Conservation (phyloP, 2,888 invertebrate genomes). For the Bruchidius siliquastri region DNA sequence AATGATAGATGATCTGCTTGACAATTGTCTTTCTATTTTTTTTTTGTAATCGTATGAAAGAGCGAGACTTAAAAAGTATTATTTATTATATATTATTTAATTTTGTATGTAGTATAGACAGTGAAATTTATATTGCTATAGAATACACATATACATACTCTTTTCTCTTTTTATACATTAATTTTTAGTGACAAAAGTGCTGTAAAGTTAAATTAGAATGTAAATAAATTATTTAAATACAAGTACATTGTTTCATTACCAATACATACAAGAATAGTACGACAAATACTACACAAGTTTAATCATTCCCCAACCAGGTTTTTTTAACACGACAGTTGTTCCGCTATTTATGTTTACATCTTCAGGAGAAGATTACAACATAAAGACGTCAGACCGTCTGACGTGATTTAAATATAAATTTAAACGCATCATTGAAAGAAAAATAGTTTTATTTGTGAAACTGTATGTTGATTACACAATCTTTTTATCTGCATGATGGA, state of each 20-base stretch:
- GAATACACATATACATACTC: slow-evolving; percentile 14
- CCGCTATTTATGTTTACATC: too few species aligned
- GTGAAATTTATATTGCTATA: slow-evolving; percentile 18
- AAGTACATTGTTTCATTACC: slow-evolving; percentile 3
- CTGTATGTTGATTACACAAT: too few species aligned
- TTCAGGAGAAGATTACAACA: too few species aligned
- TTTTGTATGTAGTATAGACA: slow-evolving; percentile 11
- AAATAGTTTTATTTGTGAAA: too few species aligned
- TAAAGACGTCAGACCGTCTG: too few species aligned
- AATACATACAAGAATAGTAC: too few species aligned
- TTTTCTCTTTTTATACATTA: slow-evolving; percentile 21
- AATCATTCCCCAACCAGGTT: too few species aligned
- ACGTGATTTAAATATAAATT: too few species aligned
- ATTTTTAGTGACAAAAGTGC: slow-evolving; percentile 14
- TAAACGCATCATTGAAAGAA: too few species aligned
- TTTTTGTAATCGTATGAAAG: slow-evolving; percentile 3
- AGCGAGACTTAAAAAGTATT: slow-evolving; percentile 14
- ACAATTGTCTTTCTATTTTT: slow-evolving; percentile 2
- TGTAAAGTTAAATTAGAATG: slow-evolving; percentile 23
- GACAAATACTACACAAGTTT: too few species aligned
- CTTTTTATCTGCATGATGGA: too few species aligned
- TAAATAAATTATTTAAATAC: slow-evolving; percentile 31
- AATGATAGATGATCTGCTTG: not conserved
- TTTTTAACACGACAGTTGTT: too few species aligned
- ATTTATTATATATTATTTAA: slow-evolving; percentile 19